Conservation (phyloP, 2,113 vertebrate species). For the Macquaria australasica region DNA sequence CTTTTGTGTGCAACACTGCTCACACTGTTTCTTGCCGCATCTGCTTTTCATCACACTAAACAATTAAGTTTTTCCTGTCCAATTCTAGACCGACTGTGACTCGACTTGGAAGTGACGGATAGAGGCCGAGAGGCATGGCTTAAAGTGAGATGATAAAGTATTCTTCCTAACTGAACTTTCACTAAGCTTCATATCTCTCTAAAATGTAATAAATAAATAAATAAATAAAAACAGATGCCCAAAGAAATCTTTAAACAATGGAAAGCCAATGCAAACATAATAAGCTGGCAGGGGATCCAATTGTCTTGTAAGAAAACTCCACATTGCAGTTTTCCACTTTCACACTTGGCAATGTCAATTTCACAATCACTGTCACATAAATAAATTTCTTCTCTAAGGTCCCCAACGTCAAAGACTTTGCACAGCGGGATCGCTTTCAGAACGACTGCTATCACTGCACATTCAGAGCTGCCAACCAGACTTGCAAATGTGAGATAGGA, state of each 20-base stretch:
- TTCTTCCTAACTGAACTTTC: slow-evolving; percentile 1
- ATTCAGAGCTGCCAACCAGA: slow-evolving; percentile 48
- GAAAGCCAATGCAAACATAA: neutral
- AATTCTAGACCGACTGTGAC: neutral
- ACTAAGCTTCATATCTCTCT: slow-evolving; percentile 6
- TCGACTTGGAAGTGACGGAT: slow-evolving; percentile 2
- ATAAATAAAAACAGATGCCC: neutral
- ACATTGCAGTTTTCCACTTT: slow-evolving; percentile 13
- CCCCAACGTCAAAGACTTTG: slow-evolving; percentile 38
- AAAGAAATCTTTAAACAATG: slow-evolving; percentile 28
- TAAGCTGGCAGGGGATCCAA: neutral
- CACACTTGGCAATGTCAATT: slow-evolving; percentile 36
- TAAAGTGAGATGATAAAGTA: neutral
- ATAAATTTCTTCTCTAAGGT: slow-evolving; percentile 45
- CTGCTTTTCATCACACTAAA: neutral
- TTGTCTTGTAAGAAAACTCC: neutral
- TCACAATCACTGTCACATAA: slow-evolving; percentile 32
- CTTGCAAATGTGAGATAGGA: slow-evolving; percentile 61
- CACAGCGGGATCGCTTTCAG: slow-evolving; percentile 37
- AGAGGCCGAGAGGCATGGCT: neutral
- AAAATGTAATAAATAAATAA: slow-evolving; percentile 6
- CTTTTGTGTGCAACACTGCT: neutral
- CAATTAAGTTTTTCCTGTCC: neutral
- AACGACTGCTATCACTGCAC: slow-evolving; percentile 46
- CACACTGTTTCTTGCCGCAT: neutral